Evolutionary conservation across 2,113 vertebrate species (phyloP).

Genomic region (Ameiurus melas): DNA sequence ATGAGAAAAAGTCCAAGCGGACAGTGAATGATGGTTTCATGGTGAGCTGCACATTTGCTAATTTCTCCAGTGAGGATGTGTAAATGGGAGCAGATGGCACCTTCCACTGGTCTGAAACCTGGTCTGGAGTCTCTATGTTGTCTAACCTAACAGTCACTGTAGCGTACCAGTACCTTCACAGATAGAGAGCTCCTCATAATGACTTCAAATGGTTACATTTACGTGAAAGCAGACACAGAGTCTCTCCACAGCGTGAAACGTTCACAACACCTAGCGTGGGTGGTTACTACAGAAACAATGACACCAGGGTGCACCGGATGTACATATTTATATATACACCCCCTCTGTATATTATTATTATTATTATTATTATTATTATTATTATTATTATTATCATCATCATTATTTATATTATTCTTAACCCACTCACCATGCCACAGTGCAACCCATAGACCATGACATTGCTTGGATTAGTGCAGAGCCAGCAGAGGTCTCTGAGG

Average conservation of each 20-base stretch:
- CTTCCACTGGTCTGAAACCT: conserved; percentile 67
- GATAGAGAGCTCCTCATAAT: not conserved
- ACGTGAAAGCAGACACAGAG: not conserved
- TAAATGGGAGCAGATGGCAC: conserved; percentile 64
- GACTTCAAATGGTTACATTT: not conserved
- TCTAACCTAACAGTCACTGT: not conserved
- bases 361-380: too few species aligned
- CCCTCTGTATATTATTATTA: not conserved
- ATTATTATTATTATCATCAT: too few species aligned
- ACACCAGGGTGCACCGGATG: not conserved
- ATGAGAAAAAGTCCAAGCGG: conserved; percentile 64
- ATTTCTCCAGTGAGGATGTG: conserved; percentile 64
- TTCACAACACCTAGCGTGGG: not conserved
- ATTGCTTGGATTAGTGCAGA: not conserved
- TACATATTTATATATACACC: not conserved
- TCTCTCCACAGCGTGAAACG: not conserved
- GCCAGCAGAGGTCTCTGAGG: not conserved
- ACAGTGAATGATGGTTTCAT: conserved; percentile 66
- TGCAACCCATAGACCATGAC: not conserved
- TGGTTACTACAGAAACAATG: not conserved
- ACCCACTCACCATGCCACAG: too few species aligned
- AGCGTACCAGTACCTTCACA: not conserved
- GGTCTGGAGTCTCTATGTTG: conserved; percentile 55
- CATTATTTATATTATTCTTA: too few species aligned
- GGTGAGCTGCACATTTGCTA: conserved; percentile 64